Conservation (phyloP, 2,113 vertebrate genomes). For the Phylloscopus trochilus region DNA sequence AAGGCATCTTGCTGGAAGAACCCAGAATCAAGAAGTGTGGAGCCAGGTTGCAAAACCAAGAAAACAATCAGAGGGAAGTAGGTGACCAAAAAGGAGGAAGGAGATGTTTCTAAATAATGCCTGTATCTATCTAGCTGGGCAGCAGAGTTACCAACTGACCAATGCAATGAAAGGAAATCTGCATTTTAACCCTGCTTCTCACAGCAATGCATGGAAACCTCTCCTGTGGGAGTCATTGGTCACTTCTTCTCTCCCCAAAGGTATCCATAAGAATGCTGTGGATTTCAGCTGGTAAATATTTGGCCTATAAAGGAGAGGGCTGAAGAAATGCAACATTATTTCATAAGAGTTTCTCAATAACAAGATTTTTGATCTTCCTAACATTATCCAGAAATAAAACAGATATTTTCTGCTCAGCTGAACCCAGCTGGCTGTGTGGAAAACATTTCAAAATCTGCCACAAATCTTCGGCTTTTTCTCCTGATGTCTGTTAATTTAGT, state of each 20-base stretch:
- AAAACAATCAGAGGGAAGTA: conserved; percentile 29
- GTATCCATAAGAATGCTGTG: not conserved
- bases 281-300: not conserved
- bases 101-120: conserved; percentile 2
- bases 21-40: not conserved
- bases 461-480: not conserved
- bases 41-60: conserved; percentile 8
- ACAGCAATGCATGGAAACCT: not conserved
- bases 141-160: not conserved
- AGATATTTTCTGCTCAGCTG: conserved; percentile 44
- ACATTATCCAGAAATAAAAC: conserved; percentile 26
- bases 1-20: not conserved
- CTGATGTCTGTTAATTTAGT: conserved; percentile 40
- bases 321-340: not conserved
- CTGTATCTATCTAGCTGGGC: not conserved
- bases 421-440: conserved; percentile 45
- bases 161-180: not conserved
- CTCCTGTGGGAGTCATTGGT: not conserved
- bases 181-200: not conserved
- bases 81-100: conserved; percentile 36
- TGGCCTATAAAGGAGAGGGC: not conserved
- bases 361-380: conserved; percentile 15
- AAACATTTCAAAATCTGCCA: conserved; percentile 51
- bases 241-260: not conserved
- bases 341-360: conserved; percentile 18